Conservation (phyloP, 1,140 invertebrate genomes). For the Ptiloglossa arizonensis region DNA sequence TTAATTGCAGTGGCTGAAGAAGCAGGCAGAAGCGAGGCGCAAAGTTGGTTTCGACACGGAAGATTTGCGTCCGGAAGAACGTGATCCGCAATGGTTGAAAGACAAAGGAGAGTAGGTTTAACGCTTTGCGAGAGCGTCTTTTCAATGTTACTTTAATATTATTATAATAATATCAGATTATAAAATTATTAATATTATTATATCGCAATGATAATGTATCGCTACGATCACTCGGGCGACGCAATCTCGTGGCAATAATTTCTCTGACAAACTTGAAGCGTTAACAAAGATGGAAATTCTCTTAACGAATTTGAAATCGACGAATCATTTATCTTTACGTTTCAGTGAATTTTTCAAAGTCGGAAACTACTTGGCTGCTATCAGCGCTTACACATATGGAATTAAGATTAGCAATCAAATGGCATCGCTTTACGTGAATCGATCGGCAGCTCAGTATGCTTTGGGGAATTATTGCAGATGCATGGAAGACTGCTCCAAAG, state of each 20-base stretch:
- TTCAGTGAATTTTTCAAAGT: conserved; percentile 87
- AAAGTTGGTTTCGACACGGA: conserved; percentile 88
- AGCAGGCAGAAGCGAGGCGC: conserved; percentile 88
- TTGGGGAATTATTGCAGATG: conserved; percentile 89
- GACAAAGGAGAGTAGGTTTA: conserved; percentile 89
- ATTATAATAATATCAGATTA: no score
- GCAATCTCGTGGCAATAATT: no score
- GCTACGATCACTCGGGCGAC: no score
- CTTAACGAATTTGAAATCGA: conserved; percentile 6
- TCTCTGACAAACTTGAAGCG: no score
- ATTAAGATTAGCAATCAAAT: conserved; percentile 89
- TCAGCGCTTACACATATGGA: conserved; percentile 91
- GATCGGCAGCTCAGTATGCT: conserved; percentile 89
- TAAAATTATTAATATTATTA: no score
- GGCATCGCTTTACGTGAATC: conserved; percentile 88
- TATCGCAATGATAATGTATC: no score
- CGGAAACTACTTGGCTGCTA: conserved; percentile 89
- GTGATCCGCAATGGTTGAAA: conserved; percentile 91
- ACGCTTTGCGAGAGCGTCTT: not conserved
- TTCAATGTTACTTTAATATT: no score
- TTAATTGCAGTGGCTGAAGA: conserved; percentile 87
- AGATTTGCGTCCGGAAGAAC: conserved; percentile 91
- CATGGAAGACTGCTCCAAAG: conserved; percentile 85
- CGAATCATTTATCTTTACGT: conserved; percentile 50
- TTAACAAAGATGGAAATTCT: no score